These are phyloP conservation scores for Perdita meconis DNA, from an alignment of 2,888 invertebrate genomes.

Conservation along the genomic window DNA sequence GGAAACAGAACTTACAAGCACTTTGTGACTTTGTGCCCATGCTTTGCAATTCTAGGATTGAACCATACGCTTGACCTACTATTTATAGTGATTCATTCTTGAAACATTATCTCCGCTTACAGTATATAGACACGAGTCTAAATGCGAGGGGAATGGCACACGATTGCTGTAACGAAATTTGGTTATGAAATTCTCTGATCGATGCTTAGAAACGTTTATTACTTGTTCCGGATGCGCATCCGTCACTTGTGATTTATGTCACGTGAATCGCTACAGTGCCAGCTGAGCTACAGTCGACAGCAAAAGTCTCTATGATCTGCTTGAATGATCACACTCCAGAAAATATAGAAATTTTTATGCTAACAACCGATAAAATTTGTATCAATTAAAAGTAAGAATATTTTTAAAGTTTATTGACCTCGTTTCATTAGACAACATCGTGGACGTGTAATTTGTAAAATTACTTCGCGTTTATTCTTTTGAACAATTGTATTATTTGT, in stretches of 20 bases:
- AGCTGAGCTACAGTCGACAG: neutral
- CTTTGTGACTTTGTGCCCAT: neutral
- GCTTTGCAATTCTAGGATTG: neutral
- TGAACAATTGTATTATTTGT: too few relatives aligned
- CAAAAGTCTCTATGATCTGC: neutral
- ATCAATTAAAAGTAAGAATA: too few relatives aligned
- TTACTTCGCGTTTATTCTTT: too few relatives aligned
- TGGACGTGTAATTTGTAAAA: too few relatives aligned
- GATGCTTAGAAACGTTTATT: neutral
- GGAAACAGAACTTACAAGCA: neutral
- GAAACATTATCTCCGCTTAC: slow-evolving; percentile 29
- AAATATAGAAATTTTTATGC: too few relatives aligned
- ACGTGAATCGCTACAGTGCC: neutral
- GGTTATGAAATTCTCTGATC: neutral
- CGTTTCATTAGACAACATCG: too few relatives aligned
- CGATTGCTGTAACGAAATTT: neutral
- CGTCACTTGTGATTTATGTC: neutral
- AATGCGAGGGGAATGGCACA: neutral
- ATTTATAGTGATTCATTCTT: slow-evolving; percentile 40
- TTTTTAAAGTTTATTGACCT: too few relatives aligned
- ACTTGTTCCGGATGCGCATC: neutral
- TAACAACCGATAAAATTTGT: too few relatives aligned
- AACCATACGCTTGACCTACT: slow-evolving; percentile 19
- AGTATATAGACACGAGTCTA: neutral
- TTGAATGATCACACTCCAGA: neutral